These are phyloP conservation scores for Tenthredo amoena DNA, from an alignment of 2,888 invertebrate genomes.

Conservation along the genomic window DNA sequence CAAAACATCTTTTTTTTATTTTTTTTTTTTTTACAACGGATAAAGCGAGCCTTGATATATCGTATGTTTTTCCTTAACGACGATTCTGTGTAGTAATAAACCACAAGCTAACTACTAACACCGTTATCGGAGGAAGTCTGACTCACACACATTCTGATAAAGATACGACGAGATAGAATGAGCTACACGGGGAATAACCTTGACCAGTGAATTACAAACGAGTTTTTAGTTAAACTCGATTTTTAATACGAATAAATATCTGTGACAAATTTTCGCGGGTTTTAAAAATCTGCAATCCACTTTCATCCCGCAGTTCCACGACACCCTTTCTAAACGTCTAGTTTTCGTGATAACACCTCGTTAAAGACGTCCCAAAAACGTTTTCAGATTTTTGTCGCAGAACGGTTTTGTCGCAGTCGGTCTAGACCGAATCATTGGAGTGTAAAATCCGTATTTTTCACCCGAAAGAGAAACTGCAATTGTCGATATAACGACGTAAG, in stretches of 20 bases:
- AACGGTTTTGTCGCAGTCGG: neutral
- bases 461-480: neutral
- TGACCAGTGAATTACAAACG: neutral
- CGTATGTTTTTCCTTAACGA: neutral
- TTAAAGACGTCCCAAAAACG: neutral
- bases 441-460: slow-evolving; percentile 25
- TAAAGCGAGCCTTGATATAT: neutral
- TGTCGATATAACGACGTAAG: neutral
- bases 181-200: neutral
- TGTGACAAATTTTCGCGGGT: neutral
- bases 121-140: neutral
- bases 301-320: neutral
- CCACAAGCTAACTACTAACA: neutral
- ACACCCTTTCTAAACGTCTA: neutral
- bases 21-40: neutral
- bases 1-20: neutral
- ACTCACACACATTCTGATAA: neutral
- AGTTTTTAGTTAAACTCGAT: neutral
- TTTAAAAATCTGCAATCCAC: neutral
- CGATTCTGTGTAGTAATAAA: neutral
- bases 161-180: neutral
- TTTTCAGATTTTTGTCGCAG: neutral
- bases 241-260: neutral
- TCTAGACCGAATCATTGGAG: neutral
- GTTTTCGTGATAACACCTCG: neutral